Percentiles rank a stretch among this genome's conserved stretches.
These are phyloP conservation scores for Emys orbicularis DNA, from an alignment of 2,797 vertebrate genomes.

Conservation along the genomic window DNA sequence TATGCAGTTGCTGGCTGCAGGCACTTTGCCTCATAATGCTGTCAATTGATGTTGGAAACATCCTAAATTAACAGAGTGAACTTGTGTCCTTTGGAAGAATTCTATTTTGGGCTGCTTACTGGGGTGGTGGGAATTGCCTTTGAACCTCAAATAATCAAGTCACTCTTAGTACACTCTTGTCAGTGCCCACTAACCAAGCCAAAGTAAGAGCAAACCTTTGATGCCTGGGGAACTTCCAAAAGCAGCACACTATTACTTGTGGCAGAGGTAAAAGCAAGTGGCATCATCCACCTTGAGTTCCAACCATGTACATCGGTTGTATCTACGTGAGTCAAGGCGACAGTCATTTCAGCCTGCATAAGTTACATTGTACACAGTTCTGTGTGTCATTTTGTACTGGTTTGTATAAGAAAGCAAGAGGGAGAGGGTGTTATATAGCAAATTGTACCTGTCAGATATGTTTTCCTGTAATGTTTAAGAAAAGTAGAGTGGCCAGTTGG, in stretches of 20 bases:
- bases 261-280: not conserved
- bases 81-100: constrained; percentile 1
- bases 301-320: fast-evolving
- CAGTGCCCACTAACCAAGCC: not conserved
- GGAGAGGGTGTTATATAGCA: not conserved
- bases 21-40: not conserved
- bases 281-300: fast-evolving
- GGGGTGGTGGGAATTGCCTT: not conserved
- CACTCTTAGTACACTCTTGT: not conserved
- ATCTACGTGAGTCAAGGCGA: fast-evolving
- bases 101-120: not conserved
- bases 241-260: not conserved
- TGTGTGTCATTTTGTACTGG: not conserved
- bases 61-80: not conserved
- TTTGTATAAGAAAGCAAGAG: fast-evolving
- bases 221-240: not conserved
- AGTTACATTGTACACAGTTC: fast-evolving
- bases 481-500: not conserved
- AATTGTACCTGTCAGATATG: not conserved
- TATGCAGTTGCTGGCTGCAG: not conserved
- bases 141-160: not conserved
- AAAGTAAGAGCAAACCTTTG: not conserved
- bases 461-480: not conserved
- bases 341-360: not conserved
- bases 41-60: constrained; percentile 1